Conservation (phyloP, 2,797 vertebrate species). For the Pygocentrus nattereri region DNA sequence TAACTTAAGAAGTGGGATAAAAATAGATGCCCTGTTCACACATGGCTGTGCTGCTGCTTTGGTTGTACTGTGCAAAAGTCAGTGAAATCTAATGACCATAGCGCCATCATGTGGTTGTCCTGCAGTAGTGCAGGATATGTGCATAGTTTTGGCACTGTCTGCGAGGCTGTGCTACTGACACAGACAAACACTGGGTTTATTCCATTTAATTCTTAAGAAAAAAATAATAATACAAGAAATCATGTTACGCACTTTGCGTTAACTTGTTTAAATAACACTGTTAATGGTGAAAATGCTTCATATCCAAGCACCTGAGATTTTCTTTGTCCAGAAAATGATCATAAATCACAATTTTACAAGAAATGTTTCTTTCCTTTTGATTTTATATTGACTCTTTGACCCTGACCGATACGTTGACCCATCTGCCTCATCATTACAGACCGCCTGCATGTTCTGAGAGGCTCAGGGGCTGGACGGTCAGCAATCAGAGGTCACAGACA, state of each 20-base stretch:
- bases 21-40: background rate
- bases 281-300: no score
- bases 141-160: background rate
- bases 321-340: background rate
- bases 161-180: background rate
- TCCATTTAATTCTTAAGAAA: background rate
- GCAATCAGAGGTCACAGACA: conserved; percentile 5
- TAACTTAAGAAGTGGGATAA: background rate
- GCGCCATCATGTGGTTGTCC: conserved; percentile 29
- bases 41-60: background rate
- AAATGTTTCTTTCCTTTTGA: background rate
- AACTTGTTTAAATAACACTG: no score
- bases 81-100: conserved; percentile 14
- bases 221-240: background rate
- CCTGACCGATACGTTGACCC: background rate
- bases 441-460: background rate
- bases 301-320: background rate
- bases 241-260: no score
- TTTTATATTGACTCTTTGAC: background rate
- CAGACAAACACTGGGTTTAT: no score
- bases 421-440: conserved; percentile 7
- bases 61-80: background rate
- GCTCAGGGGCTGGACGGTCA: background rate
- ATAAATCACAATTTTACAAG: background rate
- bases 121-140: conserved; percentile 37